Conservation (phyloP, 2,113 vertebrate species). For the Nicator chloris region DNA sequence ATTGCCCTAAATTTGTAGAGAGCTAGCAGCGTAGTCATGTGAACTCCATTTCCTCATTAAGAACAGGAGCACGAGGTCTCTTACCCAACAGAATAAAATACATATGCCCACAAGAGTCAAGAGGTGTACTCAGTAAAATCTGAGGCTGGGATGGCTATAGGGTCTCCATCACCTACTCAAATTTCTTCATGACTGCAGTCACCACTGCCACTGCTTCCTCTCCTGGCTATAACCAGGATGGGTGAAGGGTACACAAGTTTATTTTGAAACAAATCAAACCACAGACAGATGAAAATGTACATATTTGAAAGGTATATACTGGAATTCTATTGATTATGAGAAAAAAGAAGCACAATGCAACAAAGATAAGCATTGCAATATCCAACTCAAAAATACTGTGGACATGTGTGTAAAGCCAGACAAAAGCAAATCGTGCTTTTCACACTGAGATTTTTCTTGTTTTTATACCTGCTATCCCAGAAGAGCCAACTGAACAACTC, state of each 20-base stretch:
- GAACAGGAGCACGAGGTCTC: neutral
- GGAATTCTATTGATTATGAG: neutral
- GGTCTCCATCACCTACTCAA: neutral
- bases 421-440: neutral
- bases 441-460: neutral
- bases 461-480: neutral
- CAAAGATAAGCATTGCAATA: neutral
- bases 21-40: neutral
- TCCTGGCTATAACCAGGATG: neutral
- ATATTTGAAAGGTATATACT: neutral
- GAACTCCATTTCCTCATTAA: neutral
- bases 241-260: neutral
- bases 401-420: neutral
- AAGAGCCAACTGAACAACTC: neutral
- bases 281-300: neutral
- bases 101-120: neutral
- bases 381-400: neutral
- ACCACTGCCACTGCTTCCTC: neutral
- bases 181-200: neutral
- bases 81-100: neutral
- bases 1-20: neutral
- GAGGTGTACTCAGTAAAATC: neutral
- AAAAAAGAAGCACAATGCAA: accelerated
- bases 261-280: neutral
- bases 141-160: neutral